Percentiles rank a stretch among this genome's conserved stretches.
Conservation (phyloP, 37 sponge, comb jelly and placozoan species). For the Ephydatia muelleri region DNA sequence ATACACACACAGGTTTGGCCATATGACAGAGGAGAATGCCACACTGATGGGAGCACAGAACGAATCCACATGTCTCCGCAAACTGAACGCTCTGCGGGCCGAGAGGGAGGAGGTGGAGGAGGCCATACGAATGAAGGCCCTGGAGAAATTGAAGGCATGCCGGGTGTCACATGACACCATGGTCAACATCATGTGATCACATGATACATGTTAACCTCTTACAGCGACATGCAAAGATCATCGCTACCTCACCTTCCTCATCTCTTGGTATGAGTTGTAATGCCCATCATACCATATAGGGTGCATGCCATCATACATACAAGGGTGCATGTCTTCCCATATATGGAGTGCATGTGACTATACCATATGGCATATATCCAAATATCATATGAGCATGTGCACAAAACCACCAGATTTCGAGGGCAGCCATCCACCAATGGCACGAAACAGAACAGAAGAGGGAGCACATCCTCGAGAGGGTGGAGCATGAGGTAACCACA, state of each 20-base stretch:
- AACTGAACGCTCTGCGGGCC: not conserved
- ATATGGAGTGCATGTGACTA: not conserved
- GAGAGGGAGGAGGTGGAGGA: not conserved
- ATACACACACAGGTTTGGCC: not conserved
- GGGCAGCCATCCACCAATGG: not conserved
- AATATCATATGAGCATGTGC: not conserved
- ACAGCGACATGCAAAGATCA: not conserved
- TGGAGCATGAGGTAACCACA: not conserved
- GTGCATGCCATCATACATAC: not conserved
- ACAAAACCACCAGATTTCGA: not conserved
- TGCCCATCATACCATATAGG: not conserved
- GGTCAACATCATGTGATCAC: not conserved
- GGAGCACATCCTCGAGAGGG: not conserved
- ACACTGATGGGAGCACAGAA: not conserved
- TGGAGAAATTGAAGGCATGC: not conserved
- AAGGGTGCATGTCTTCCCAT: too few species aligned
- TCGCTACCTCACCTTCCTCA: not conserved
- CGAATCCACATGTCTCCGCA: not conserved
- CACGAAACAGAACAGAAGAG: not conserved
- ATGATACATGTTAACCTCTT: not conserved
- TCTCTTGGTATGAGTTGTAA: not conserved
- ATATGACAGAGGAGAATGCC: not conserved
- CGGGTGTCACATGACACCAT: not conserved
- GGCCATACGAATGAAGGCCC: not conserved
- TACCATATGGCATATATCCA: not conserved